These are phyloP conservation scores for Cryptophagus acutangulus DNA, from an alignment of 2,888 invertebrate genomes.

Conservation along the genomic window DNA sequence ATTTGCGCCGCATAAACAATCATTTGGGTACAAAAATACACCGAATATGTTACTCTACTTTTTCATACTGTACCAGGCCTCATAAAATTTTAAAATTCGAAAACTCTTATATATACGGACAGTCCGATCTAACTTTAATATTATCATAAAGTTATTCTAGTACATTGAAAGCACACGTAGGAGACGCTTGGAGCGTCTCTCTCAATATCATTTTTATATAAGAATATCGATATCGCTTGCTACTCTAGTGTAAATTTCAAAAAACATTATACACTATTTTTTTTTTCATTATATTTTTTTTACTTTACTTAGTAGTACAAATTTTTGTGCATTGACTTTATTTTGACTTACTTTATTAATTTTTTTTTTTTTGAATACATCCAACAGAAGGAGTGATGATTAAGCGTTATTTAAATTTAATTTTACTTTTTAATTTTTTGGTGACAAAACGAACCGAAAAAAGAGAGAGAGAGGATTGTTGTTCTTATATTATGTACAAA, in stretches of 20 bases:
- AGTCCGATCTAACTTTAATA: conserved; percentile 48
- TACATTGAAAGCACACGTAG: conserved; percentile 50
- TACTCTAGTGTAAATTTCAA: conserved; percentile 43
- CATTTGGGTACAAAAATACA: conserved; percentile 50
- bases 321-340: conserved; percentile 46
- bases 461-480: too few relatives aligned
- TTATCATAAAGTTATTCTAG: conserved; percentile 43
- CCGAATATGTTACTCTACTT: conserved; percentile 46
- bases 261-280: conserved; percentile 38
- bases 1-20: conserved; percentile 42
- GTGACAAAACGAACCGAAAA: too few relatives aligned
- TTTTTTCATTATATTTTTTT: conserved; percentile 24
- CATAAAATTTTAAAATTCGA: conserved; percentile 50
- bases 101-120: conserved; percentile 50
- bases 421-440: conserved; percentile 17
- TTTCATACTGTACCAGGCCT: conserved; percentile 49
- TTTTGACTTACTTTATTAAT: not conserved
- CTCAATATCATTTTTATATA: conserved; percentile 42
- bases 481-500: too few relatives aligned
- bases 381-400: too few relatives aligned
- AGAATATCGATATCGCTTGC: conserved; percentile 48
- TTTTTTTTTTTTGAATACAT: conserved; percentile 27
- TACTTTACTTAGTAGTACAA: conserved; percentile 32
- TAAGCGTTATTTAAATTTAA: too few relatives aligned
- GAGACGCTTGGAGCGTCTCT: conserved; percentile 33